Conservation (phyloP, 2,113 vertebrate genomes). For the Verasper variegatus region DNA sequence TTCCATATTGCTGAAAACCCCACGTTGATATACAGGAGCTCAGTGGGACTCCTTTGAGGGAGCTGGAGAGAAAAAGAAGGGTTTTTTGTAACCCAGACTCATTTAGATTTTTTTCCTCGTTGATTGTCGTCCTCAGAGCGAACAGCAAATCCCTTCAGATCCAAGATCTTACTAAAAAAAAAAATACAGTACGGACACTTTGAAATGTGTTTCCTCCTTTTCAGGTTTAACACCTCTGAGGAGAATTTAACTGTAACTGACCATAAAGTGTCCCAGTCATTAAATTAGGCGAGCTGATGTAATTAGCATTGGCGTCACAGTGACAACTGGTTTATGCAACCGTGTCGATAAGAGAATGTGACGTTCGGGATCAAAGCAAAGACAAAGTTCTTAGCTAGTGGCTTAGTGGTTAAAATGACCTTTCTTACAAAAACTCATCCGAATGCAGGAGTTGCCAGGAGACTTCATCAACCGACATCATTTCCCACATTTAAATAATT, state of each 20-base stretch:
- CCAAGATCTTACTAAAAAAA: neutral
- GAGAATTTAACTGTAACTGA: constrained; percentile 58
- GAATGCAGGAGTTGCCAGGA: constrained; percentile 8
- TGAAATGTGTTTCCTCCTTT: constrained; percentile 15
- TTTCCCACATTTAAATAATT: constrained; percentile 18
- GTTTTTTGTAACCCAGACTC: neutral
- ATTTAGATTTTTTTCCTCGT: neutral
- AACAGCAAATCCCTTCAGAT: neutral
- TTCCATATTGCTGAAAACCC: constrained; percentile 20
- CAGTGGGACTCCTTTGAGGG: constrained; percentile 25
- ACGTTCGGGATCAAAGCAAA: constrained; percentile 60
- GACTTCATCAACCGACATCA: constrained; percentile 1
- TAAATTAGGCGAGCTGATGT: constrained; percentile 59
- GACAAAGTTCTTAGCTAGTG: constrained; percentile 35
- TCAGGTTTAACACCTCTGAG: constrained; percentile 39
- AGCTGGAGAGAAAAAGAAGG: neutral
- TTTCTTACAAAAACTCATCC: constrained; percentile 53
- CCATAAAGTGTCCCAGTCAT: constrained; percentile 51
- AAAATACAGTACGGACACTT: constrained; percentile 2
- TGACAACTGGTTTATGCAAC: constrained; percentile 75
- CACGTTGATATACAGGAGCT: constrained; percentile 20
- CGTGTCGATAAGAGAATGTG: constrained; percentile 55
- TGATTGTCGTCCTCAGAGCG: neutral
- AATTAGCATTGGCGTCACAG: constrained; percentile 70
- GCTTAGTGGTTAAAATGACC: constrained; percentile 54